phyloP scores from a whole-genome alignment of 2,797 vertebrate species.

The Lacerta viridis region DNA sequence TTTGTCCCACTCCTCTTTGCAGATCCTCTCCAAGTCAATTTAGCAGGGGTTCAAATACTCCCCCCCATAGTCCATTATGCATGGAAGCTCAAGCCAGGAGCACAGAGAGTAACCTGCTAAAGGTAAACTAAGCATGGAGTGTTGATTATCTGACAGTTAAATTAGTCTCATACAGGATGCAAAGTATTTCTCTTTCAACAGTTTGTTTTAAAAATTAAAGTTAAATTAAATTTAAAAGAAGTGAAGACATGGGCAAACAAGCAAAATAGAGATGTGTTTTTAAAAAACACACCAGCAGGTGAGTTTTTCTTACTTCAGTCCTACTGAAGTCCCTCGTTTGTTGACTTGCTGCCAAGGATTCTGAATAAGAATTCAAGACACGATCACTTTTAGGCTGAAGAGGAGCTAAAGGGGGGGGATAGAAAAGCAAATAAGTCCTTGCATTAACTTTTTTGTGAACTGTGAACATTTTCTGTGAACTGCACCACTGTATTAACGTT shows the following conservation, averaged over 20 bases:
- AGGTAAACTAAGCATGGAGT: not conserved
- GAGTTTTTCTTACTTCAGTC: conserved; percentile 75
- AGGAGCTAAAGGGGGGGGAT: conserved; percentile 72
- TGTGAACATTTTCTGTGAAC: not conserved
- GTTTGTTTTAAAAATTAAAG: not conserved
- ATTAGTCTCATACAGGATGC: not conserved
- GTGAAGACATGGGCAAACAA: not conserved
- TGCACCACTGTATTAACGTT: not conserved
- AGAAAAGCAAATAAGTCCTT: conserved; percentile 19
- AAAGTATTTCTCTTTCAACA: not conserved
- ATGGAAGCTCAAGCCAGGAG: not conserved
- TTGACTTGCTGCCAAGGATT: conserved; percentile 72
- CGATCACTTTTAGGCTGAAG: conserved; percentile 77
- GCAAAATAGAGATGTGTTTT: not conserved
- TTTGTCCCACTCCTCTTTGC: too few relatives aligned
- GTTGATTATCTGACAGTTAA: fast-evolving
- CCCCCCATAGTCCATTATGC: not conserved
- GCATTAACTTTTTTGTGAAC: conserved; percentile 20
- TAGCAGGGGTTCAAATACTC: too few relatives aligned
- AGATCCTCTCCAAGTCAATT: too few relatives aligned
- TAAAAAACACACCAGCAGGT: not conserved
- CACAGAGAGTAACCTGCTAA: not conserved
- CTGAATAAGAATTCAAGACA: conserved; percentile 74
- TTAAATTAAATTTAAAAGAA: not conserved
- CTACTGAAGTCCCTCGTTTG: conserved; percentile 72